Base-by-base conservation (phyloP, 2,888 invertebrate species). In the Vanessa cardui region DNA sequence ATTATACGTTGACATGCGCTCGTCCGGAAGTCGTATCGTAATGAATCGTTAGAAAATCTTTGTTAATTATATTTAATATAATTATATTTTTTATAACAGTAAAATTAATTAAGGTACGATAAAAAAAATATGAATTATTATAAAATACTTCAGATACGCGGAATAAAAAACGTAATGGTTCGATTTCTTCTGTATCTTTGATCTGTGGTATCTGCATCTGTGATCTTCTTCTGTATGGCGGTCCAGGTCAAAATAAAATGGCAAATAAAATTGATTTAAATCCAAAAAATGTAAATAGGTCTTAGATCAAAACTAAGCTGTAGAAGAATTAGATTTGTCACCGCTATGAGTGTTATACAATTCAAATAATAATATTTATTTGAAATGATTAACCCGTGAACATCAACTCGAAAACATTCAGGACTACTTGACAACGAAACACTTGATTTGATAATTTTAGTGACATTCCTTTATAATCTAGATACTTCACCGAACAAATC, bases 401-500 rank as follows among this genome's bases (percentile, higher is more conserved):
- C 4, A 54, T 15, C 31, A 20, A 54, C 54, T 54, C 54, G 31
- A 54, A 54, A 31, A 31, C 54, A 54, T 54, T 54, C 31, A 31
- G 18, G 2, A 18, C 31, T 16, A 50, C 61, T 56, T 33, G 56
- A 63, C n/a, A 31, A 46, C 33, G 26, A n/a, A 31, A 16, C 45
- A 63, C 46, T 63, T 33, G 18, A 56, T 63, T 46, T 56, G 46
- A 56, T 56, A 31, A 47, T 62, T 54, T 62, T 62, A 47, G 63
- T 26, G 16, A 39, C 61, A 62, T 62, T 45, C 26, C 39, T 64
- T 62, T 59, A 46, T 62, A 58, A 66, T 58, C 62, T 62, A 66
- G 39, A 54, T 73, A 68, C 72, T 61, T 47, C 60, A 60, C 58
- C 16, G 26, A 61, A 73, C 66, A 77, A 81, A 82, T 80, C 80